phyloP scores from a whole-genome alignment of 2,797 vertebrate species.

The Loris lydekkerianus region DNA sequence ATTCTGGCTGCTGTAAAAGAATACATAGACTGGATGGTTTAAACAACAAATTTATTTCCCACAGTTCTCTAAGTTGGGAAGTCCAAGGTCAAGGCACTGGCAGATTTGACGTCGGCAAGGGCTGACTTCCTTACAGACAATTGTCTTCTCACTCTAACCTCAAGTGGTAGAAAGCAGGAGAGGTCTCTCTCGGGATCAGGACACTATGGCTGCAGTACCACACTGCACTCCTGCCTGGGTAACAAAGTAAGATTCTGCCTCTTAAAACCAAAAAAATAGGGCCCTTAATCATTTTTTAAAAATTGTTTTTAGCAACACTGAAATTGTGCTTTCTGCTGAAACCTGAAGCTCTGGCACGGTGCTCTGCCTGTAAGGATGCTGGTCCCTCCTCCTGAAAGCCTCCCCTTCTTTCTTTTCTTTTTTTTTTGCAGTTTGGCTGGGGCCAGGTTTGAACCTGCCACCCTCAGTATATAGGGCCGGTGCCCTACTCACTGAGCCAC shows the following conservation, averaged over 20 bases:
- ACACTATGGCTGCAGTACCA: neutral
- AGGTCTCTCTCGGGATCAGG: neutral
- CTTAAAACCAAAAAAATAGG: neutral
- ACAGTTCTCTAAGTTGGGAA: neutral
- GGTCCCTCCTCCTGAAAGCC: neutral
- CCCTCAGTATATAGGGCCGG: no score
- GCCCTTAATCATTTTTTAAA: neutral
- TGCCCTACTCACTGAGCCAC: no score
- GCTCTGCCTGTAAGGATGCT: neutral
- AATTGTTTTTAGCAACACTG: neutral
- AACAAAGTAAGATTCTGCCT: neutral
- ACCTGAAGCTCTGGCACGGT: neutral
- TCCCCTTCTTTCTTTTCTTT: neutral
- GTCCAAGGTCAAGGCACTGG: neutral
- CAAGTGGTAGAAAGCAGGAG: neutral
- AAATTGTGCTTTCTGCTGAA: neutral
- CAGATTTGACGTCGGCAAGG: neutral
- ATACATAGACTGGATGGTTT: no score
- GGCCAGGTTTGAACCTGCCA: no score
- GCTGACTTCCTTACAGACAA: neutral
- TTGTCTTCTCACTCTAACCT: neutral
- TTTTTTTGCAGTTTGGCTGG: no score
- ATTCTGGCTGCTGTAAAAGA: neutral
- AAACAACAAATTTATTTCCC: neutral
- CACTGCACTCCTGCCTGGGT: neutral